Evolutionary conservation across 1,140 invertebrate species (phyloP).

Genomic region (Nautilus pompilius): DNA sequence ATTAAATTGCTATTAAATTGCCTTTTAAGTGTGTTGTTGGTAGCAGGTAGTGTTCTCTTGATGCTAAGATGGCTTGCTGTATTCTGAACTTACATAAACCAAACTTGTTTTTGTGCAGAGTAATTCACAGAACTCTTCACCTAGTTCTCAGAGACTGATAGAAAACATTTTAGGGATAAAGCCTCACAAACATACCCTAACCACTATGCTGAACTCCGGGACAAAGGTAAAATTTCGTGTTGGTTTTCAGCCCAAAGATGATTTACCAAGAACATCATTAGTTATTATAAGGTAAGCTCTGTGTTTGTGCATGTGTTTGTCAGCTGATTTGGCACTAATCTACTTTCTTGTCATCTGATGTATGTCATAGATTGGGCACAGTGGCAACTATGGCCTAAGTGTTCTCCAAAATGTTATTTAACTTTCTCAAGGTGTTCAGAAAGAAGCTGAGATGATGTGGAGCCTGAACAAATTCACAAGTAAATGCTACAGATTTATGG

Average conservation of each 20-base stretch:
- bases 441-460: no score
- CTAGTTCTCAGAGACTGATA: slow-evolving; percentile 53
- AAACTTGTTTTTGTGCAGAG: slow-evolving; percentile 12
- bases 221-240: slow-evolving; percentile 57
- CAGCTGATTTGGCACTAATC: not conserved
- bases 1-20: not conserved
- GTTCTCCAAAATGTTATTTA: no score
- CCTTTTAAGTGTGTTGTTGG: not conserved
- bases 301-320: not conserved
- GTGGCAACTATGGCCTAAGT: no score
- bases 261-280: slow-evolving; percentile 57
- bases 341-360: no score
- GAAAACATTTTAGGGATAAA: slow-evolving; percentile 55
- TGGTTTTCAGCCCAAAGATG: slow-evolving; percentile 60
- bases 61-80: not conserved
- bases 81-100: not conserved
- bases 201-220: slow-evolving; percentile 57
- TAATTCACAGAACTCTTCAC: slow-evolving; percentile 46
- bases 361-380: no score
- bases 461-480: no score
- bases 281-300: slow-evolving; percentile 58
- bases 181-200: slow-evolving; percentile 54
- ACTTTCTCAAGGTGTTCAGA: no score
- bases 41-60: not conserved
- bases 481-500: no score